These are phyloP conservation scores for Sebastes vulpes DNA, from an alignment of 2,797 vertebrate genomes.

Conservation along the genomic window DNA sequence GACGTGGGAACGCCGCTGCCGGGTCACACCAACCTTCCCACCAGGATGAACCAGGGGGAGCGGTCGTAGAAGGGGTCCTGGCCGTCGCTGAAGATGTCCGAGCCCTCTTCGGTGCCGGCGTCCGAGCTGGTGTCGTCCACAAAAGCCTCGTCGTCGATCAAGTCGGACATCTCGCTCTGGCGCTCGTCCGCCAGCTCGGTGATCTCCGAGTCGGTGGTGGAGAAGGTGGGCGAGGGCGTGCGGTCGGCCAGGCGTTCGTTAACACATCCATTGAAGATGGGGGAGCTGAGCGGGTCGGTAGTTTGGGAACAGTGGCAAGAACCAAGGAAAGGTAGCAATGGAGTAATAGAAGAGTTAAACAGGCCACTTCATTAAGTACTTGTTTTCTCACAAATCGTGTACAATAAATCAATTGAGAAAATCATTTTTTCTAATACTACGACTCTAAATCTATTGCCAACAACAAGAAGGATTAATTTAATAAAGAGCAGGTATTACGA, in stretches of 20 bases:
- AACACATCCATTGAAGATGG: slow-evolving; percentile 99
- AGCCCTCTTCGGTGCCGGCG: slow-evolving; percentile 96
- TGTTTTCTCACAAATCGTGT: neutral
- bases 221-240: slow-evolving; percentile 99
- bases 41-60: slow-evolving; percentile 99
- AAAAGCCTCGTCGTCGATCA: slow-evolving; percentile 96
- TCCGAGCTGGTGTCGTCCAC: slow-evolving; percentile 99
- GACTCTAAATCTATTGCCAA: neutral
- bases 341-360: slow-evolving; percentile 52
- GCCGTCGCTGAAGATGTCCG: slow-evolving; percentile 98
- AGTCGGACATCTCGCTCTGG: slow-evolving; percentile 97
- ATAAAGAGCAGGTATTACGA: slow-evolving; percentile 52
- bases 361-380: neutral
- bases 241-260: slow-evolving; percentile 97
- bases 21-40: slow-evolving; percentile 97
- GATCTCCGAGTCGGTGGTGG: slow-evolving; percentile 98
- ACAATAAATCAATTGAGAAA: neutral
- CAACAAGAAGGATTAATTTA: slow-evolving; percentile 32
- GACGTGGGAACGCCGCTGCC: slow-evolving; percentile 22
- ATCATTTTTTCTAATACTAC: neutral
- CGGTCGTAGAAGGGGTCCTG: slow-evolving; percentile 99
- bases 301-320: slow-evolving; percentile 53
- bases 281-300: slow-evolving; percentile 87
- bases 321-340: slow-evolving; percentile 56
- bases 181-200: slow-evolving; percentile 98